Evolutionary conservation across 23 tunicate species (phyloP), one percentile per base, ranked within the genome.

Genomic region (Corella eumyota): DNA sequence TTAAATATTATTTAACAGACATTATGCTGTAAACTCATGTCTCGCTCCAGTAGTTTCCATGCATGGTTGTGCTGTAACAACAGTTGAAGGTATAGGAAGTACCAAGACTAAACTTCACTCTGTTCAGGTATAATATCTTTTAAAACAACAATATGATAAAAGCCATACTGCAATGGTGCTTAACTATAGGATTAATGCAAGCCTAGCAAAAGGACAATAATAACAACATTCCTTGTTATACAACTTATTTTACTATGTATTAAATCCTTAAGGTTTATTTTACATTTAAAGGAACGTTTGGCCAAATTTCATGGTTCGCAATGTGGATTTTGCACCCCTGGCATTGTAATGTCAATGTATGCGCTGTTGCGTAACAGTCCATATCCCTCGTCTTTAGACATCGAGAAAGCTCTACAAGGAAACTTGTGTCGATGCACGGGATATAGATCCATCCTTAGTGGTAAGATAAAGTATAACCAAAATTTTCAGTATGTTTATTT

Each of bases 321-420:
- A 59, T 91, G 98, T 40, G 98, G 98, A n/a, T 81, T 81, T 50
- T 91, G 98, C 74, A 81, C 92, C 1, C 98, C 98, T 34, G 98
- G 98, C 9, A 74, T 91, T 58, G 92, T 91, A 24, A 91, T 91
- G 98, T 76, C 87, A 6, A 91, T 91, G 98, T 91, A 91, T 57
- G 61, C 98, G 6, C 61, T 91, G 30, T 60, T 91, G 46, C 75
- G 98, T 21, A 81, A 81, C 92, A 71, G 75, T 23, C 60, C 70
- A 53, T 40, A 70, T 15, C 98, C 98, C 25, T 69, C 80, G 7
- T 36, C 55, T 3, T 38, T 70, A 25, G 90, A 81, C 4, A 70
- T 91, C 37, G 85, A 91, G 35, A 63, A 27, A 23, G 45, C 73
- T 50, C 44, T 91, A 28, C 98, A 91, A 67, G 98, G 98, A 62